Conservation (phyloP, 2,797 vertebrate species). For the Pristis pectinata region DNA sequence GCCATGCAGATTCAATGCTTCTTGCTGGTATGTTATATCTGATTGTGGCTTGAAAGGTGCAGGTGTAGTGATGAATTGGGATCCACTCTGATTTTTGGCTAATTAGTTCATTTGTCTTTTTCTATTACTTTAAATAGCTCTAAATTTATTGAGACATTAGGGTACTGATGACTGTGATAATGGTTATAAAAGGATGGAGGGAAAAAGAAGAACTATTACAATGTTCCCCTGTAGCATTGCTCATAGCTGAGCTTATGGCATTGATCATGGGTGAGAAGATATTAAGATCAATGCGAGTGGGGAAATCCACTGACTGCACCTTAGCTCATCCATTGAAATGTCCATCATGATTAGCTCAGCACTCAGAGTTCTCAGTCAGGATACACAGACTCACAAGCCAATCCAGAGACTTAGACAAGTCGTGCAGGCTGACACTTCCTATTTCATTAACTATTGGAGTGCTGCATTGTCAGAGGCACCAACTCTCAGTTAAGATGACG, state of each 20-base stretch:
- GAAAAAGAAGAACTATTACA: background rate
- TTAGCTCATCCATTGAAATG: background rate
- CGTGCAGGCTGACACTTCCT: background rate
- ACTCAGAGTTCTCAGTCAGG: background rate
- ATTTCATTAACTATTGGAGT: background rate
- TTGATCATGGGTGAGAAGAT: background rate
- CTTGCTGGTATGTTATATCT: background rate
- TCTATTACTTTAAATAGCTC: slow-evolving; percentile 99
- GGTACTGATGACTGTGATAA: slow-evolving; percentile 33
- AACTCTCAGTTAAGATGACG: background rate
- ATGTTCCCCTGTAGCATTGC: background rate
- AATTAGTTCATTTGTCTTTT: slow-evolving; percentile 99
- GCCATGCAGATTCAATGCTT: background rate
- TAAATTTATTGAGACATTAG: slow-evolving; percentile 98
- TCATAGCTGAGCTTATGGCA: background rate
- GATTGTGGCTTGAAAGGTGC: background rate
- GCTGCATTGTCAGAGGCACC: background rate
- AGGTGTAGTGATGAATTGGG: slow-evolving; percentile 93
- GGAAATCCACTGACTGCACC: background rate
- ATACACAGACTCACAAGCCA: background rate
- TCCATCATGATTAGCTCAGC: no score
- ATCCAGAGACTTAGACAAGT: background rate
- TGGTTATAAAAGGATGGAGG: background rate
- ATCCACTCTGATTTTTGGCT: slow-evolving; percentile 97
- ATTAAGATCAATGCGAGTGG: background rate